Evolutionary conservation across 2,113 vertebrate genomes (phyloP).

Genomic region (Cyprinodon tularosa): DNA sequence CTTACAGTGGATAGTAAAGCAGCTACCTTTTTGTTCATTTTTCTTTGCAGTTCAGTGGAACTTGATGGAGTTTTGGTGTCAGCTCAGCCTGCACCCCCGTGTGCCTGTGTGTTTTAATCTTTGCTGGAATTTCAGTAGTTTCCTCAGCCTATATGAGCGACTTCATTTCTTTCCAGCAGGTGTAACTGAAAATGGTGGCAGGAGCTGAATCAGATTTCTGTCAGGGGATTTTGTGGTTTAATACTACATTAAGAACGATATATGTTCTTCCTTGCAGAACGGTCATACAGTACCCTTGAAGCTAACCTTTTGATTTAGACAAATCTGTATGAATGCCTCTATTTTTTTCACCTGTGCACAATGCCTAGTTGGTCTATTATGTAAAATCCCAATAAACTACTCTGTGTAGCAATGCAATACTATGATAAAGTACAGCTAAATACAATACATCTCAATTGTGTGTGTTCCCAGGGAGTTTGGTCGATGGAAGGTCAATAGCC

Average conservation of each 20-base stretch:
- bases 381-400: not conserved
- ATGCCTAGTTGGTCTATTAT: too few species aligned
- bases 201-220: not conserved
- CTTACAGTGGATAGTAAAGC: not conserved
- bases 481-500: conserved; percentile 86
- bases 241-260: not conserved
- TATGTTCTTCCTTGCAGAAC: too few species aligned
- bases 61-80: not conserved
- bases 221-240: not conserved
- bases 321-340: too few species aligned
- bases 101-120: not conserved
- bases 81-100: not conserved
- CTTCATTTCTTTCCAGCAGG: not conserved
- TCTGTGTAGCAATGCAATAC: not conserved
- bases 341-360: too few species aligned
- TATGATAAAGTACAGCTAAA: not conserved
- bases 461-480: conserved; percentile 81
- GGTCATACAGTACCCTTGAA: not conserved
- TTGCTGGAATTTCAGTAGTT: not conserved
- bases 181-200: not conserved
- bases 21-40: not conserved
- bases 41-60: not conserved
- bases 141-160: not conserved
- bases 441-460: not conserved
- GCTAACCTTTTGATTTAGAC: not conserved